phyloP scores from a whole-genome alignment of 1,140 invertebrate species.

The Pseudomyrmex sp. region DNA sequence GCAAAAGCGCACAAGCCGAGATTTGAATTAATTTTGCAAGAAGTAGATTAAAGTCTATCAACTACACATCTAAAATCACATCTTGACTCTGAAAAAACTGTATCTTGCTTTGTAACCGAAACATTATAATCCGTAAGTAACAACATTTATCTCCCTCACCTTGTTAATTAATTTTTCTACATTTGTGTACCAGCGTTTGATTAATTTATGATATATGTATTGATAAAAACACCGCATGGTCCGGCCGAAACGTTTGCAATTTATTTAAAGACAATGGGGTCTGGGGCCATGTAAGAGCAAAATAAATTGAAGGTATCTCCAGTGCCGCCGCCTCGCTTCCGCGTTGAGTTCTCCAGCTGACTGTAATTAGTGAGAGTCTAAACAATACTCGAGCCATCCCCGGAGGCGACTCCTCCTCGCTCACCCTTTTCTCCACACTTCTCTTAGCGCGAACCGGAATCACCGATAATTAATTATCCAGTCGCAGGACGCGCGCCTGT shows the following conservation, averaged over 20 bases:
- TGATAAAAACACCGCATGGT: too few relatives aligned
- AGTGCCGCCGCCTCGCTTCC: conserved; percentile 20
- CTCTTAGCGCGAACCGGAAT: conserved; percentile 23
- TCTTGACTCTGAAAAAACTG: too few relatives aligned
- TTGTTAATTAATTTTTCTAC: too few relatives aligned
- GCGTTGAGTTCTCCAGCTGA: conserved; percentile 24
- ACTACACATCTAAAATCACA: too few relatives aligned
- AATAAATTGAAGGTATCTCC: conserved; percentile 56
- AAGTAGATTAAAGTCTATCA: too few relatives aligned
- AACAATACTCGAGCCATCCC: conserved; percentile 47
- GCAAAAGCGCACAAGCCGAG: background rate
- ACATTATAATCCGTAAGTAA: too few relatives aligned
- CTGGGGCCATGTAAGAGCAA: conserved; percentile 38
- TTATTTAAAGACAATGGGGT: conserved; percentile 40
- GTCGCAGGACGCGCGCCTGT: conserved; percentile 23
- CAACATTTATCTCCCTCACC: too few relatives aligned
- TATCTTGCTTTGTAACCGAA: too few relatives aligned
- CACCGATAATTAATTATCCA: conserved; percentile 69
- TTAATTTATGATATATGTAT: too few relatives aligned
- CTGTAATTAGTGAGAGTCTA: conserved; percentile 58
- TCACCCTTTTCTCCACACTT: conserved; percentile 42
- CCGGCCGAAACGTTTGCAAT: too few relatives aligned
- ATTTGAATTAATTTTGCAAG: too few relatives aligned
- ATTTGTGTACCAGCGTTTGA: too few relatives aligned
- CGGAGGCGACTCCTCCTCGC: background rate